Conservation (phyloP, 2,113 vertebrate genomes). For the Excalfactoria chinensis region DNA sequence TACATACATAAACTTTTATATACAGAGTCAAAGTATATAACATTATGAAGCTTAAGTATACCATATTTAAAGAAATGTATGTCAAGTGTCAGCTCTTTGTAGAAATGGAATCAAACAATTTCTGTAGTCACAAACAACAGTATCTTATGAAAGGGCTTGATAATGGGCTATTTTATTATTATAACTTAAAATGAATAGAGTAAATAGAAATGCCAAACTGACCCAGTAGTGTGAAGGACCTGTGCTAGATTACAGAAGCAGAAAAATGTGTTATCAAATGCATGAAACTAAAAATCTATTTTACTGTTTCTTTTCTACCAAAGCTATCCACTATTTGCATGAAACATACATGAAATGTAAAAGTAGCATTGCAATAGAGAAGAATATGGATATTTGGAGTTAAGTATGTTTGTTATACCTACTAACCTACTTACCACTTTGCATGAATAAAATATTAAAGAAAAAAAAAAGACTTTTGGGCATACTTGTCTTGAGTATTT, state of each 20-base stretch:
- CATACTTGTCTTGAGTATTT: background rate
- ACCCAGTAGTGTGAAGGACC: background rate
- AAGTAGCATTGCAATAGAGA: background rate
- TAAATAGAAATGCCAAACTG: background rate
- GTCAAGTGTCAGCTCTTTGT: background rate
- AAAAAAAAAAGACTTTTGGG: background rate
- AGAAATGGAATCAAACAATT: background rate
- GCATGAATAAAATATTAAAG: slow-evolving; percentile 42
- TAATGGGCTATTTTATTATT: background rate
- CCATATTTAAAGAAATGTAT: background rate
- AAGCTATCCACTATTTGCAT: background rate
- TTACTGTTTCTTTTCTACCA: background rate
- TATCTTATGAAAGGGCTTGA: background rate
- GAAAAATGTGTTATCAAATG: background rate
- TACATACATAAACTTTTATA: background rate
- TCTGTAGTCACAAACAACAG: background rate
- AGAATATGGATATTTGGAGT: background rate
- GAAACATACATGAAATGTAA: background rate
- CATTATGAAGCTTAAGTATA: background rate
- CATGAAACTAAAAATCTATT: background rate
- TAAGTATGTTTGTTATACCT: background rate
- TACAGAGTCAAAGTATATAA: background rate
- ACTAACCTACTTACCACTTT: slow-evolving; percentile 39
- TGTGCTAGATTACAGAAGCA: background rate
- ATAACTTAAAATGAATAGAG: background rate